A percentile compares a stretch with the other conserved stretches of the same genome.
Conservation (phyloP, 2,113 vertebrate genomes). For the Etheostoma cragini region DNA sequence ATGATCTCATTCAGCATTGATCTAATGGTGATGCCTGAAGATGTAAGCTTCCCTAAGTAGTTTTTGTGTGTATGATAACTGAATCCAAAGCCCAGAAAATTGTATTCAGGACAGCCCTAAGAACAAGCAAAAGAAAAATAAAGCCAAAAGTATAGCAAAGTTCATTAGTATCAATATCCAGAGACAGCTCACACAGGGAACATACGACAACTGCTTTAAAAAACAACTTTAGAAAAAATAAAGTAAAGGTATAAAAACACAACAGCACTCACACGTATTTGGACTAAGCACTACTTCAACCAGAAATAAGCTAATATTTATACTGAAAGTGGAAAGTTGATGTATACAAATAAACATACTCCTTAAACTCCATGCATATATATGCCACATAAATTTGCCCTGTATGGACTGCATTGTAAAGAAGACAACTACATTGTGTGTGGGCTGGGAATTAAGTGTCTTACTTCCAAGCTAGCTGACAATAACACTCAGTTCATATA, state of each 20-base stretch:
- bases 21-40: neutral
- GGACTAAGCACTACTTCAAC: slow-evolving; percentile 31
- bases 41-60: too few species aligned
- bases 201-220: slow-evolving; percentile 7
- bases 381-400: slow-evolving; percentile 44
- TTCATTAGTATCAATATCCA: slow-evolving; percentile 13
- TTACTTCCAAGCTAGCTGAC: slow-evolving; percentile 49
- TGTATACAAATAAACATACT: slow-evolving; percentile 2
- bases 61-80: too few species aligned
- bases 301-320: slow-evolving; percentile 54
- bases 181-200: slow-evolving; percentile 30
- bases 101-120: too few species aligned
- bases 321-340: slow-evolving; percentile 15
- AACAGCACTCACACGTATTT: slow-evolving; percentile 24
- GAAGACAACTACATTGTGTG: slow-evolving; percentile 30
- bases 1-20: slow-evolving; percentile 32
- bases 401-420: slow-evolving; percentile 29
- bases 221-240: slow-evolving; percentile 23
- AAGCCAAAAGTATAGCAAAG: neutral
- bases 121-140: neutral
- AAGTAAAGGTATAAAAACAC: slow-evolving; percentile 37
- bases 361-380: slow-evolving; percentile 44
- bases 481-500: slow-evolving; percentile 50
- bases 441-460: slow-evolving; percentile 49
- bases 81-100: too few species aligned